Conservation (phyloP, 1,140 invertebrate species). For the Aphidius gifuensis region DNA sequence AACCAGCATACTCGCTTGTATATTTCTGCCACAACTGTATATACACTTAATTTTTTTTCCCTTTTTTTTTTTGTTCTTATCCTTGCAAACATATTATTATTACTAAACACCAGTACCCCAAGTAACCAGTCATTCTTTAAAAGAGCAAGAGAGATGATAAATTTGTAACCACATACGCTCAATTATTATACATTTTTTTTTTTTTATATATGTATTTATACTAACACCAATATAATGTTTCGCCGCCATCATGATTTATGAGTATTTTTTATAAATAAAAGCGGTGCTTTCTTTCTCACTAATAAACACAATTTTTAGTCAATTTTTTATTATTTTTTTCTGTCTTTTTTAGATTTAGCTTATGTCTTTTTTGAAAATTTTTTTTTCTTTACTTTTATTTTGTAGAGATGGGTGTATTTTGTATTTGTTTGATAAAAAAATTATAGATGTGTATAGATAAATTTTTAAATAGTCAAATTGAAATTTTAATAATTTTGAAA, state of each 20-base stretch:
- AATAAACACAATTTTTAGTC: too few relatives aligned
- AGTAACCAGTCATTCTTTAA: neutral
- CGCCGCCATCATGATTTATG: conserved; percentile 36
- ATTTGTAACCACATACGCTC: neutral
- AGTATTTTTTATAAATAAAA: conserved; percentile 22
- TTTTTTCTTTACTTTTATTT: too few relatives aligned
- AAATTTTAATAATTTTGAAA: too few relatives aligned
- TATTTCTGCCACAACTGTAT: conserved; percentile 40
- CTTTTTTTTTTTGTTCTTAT: neutral
- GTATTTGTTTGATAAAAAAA: too few relatives aligned
- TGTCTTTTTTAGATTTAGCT: too few relatives aligned
- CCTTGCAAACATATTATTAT: conserved; percentile 33
- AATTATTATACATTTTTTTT: neutral
- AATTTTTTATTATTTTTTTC: too few relatives aligned
- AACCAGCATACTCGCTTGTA: conserved; percentile 44
- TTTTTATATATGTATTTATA: neutral
- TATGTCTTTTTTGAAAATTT: too few relatives aligned
- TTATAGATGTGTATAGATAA: too few relatives aligned
- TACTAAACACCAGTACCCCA: conserved; percentile 29
- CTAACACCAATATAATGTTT: conserved; percentile 27
- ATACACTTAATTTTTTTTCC: conserved; percentile 17
- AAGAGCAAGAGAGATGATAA: too few relatives aligned
- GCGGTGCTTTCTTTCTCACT: conserved; percentile 3
- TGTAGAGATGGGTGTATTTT: too few relatives aligned
- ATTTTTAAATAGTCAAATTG: too few relatives aligned